Conservation (phyloP, 2,113 vertebrate genomes). For the Lathamus discolor region DNA sequence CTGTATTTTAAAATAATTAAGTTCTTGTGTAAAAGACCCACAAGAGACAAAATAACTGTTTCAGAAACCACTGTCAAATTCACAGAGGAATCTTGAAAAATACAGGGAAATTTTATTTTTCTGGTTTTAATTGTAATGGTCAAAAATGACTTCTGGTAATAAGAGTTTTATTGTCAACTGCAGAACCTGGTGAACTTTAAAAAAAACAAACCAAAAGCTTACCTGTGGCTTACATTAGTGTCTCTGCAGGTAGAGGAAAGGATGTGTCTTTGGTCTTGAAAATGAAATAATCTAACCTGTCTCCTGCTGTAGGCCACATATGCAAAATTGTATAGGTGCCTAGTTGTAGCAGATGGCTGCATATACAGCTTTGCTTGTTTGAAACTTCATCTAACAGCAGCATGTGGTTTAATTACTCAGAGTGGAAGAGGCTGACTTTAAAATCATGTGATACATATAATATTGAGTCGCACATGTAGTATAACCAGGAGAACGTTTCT, state of each 20-base stretch:
- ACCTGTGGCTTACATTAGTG: neutral
- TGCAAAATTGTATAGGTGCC: neutral
- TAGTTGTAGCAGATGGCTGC: conserved; percentile 45
- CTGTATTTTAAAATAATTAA: neutral
- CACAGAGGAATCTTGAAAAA: neutral
- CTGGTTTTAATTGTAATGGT: neutral
- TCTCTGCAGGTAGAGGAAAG: neutral
- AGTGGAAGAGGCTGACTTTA: conserved; percentile 39
- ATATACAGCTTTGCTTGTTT: conserved; percentile 49
- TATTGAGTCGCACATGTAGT: neutral
- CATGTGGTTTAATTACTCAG: conserved; percentile 62
- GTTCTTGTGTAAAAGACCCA: neutral
- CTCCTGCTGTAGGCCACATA: neutral
- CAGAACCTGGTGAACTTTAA: neutral
- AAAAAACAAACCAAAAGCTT: neutral
- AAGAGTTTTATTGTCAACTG: neutral
- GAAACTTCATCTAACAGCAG: conserved; percentile 53
- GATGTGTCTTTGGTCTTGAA: neutral
- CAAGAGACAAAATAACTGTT: neutral
- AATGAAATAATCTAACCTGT: neutral
- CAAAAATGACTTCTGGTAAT: neutral
- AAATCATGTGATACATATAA: neutral
- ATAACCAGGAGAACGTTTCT: neutral
- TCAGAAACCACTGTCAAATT: neutral
- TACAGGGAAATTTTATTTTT: neutral